These are phyloP conservation scores for Labeo rohita DNA, from an alignment of 2,113 vertebrate genomes.

Conservation along the genomic window DNA sequence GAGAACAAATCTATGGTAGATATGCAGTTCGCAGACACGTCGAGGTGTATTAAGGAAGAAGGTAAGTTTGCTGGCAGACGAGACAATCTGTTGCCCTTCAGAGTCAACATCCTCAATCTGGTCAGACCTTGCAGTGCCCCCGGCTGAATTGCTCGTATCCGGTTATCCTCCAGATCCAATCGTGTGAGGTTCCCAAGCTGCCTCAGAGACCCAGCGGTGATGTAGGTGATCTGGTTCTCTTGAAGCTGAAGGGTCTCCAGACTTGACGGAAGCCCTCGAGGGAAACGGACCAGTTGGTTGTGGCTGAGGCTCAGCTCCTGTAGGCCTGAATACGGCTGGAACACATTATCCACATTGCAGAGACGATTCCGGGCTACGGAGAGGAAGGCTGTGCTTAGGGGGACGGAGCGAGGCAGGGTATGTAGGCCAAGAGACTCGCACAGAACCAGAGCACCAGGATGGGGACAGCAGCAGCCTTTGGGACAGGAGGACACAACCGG, in stretches of 20 bases:
- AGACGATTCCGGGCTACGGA: slow-evolving; percentile 78
- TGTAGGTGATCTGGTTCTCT: slow-evolving; percentile 78
- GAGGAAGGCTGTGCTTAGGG: slow-evolving; percentile 69
- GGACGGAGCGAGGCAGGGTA: slow-evolving; percentile 72
- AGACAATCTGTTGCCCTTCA: slow-evolving; percentile 74
- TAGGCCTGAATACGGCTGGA: slow-evolving; percentile 68
- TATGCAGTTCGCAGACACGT: slow-evolving; percentile 78
- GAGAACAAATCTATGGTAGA: slow-evolving; percentile 69
- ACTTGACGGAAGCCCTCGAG: slow-evolving; percentile 76
- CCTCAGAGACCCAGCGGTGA: slow-evolving; percentile 71
- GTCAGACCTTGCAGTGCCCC: slow-evolving; percentile 69
- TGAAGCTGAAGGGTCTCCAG: slow-evolving; percentile 76
- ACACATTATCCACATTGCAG: slow-evolving; percentile 76
- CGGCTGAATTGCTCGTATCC: slow-evolving; percentile 74
- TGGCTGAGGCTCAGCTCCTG: slow-evolving; percentile 79
- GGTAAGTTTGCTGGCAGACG: slow-evolving; percentile 71
- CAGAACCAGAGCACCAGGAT: slow-evolving; percentile 68
- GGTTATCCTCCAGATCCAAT: slow-evolving; percentile 77
- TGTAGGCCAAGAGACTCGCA: slow-evolving; percentile 76
- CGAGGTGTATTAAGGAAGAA: slow-evolving; percentile 71
- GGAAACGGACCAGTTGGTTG: slow-evolving; percentile 74
- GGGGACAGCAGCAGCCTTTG: slow-evolving; percentile 76
- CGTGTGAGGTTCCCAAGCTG: slow-evolving; percentile 75
- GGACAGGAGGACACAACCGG: slow-evolving; percentile 67
- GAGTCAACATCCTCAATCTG: slow-evolving; percentile 68